Percentiles rank a stretch among this genome's conserved stretches.
phyloP scores from a whole-genome alignment of 2,797 vertebrate genomes.

The Thalassophryne amazonica region DNA sequence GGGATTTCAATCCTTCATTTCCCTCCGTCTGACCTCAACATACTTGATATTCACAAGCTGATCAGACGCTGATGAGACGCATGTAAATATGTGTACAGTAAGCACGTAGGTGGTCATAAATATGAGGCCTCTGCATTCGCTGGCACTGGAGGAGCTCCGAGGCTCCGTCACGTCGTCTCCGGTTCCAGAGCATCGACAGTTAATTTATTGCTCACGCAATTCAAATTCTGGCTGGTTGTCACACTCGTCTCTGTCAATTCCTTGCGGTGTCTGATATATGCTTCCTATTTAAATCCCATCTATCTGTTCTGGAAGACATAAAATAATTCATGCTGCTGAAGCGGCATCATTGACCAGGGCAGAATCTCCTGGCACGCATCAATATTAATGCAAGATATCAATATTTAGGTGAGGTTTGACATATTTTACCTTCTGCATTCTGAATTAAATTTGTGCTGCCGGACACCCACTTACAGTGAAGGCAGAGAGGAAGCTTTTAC shows the following conservation, averaged over 20 bases:
- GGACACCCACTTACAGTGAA: background rate
- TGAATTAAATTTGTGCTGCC: background rate
- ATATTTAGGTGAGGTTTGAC: slow-evolving; percentile 28
- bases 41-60: slow-evolving; percentile 10
- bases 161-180: slow-evolving; percentile 18
- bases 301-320: slow-evolving; percentile 54
- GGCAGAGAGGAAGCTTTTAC: too few relatives aligned
- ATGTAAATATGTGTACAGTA: slow-evolving; percentile 36
- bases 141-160: slow-evolving; percentile 5
- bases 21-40: slow-evolving; percentile 7
- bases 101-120: slow-evolving; percentile 49
- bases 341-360: slow-evolving; percentile 39
- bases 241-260: slow-evolving; percentile 57
- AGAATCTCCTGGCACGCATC: slow-evolving; percentile 21
- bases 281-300: slow-evolving; percentile 64
- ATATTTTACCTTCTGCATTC: background rate
- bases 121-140: slow-evolving; percentile 22
- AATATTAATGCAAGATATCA: slow-evolving; percentile 33
- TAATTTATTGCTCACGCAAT: slow-evolving; percentile 50
- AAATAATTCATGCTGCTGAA: slow-evolving; percentile 60
- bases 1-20: background rate
- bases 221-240: slow-evolving; percentile 45
- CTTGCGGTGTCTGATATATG: slow-evolving; percentile 44
- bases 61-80: slow-evolving; percentile 52
- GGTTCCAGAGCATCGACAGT: slow-evolving; percentile 45